Conservation (phyloP, 2,888 invertebrate species). For the Gymnosoma rotundatum region DNA sequence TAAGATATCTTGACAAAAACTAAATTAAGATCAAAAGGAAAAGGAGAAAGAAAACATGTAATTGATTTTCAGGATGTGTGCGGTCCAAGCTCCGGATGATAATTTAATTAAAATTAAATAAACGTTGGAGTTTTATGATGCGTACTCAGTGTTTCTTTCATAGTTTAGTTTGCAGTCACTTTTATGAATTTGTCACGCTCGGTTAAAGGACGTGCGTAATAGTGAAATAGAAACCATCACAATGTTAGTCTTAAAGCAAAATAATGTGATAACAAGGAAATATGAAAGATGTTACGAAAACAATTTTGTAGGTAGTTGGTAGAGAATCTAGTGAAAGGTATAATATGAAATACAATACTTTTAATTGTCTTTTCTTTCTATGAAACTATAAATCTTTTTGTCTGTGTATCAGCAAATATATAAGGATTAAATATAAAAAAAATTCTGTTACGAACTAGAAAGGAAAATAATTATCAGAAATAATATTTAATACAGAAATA, state of each 20-base stretch:
- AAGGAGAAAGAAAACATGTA: background rate
- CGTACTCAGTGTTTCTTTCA: background rate
- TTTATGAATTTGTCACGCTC: background rate
- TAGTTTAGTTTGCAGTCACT: background rate
- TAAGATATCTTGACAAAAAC: background rate
- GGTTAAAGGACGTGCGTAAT: background rate
- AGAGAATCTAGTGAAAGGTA: background rate
- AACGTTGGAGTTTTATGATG: background rate
- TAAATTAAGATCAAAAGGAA: background rate
- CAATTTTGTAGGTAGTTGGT: background rate
- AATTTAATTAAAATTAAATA: background rate
- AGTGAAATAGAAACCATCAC: background rate
- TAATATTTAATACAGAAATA: too few relatives aligned
- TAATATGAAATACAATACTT: too few relatives aligned
- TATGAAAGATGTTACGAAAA: background rate
- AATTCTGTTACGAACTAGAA: too few relatives aligned
- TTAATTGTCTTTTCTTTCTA: too few relatives aligned
- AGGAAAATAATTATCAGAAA: too few relatives aligned
- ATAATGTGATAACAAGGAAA: background rate
- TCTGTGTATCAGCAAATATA: too few relatives aligned
- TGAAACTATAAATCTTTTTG: too few relatives aligned
- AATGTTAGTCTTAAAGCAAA: background rate
- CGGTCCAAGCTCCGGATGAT: background rate
- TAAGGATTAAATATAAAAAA: too few relatives aligned
- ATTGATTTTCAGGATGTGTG: background rate